Evolutionary conservation across 2,888 invertebrate genomes (phyloP).

Genomic region (Nemapogon koenigi): DNA sequence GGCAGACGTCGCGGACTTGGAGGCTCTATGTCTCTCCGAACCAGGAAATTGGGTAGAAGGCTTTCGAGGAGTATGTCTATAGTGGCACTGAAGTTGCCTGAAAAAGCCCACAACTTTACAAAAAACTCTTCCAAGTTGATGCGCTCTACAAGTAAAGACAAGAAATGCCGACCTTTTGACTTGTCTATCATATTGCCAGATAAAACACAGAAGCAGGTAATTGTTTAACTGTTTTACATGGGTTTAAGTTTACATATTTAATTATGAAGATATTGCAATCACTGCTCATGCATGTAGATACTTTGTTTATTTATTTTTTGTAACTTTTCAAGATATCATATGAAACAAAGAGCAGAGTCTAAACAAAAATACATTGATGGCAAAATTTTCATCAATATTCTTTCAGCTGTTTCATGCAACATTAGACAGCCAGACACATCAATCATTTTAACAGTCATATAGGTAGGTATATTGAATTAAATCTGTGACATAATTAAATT

Average conservation of each 20-base stretch:
- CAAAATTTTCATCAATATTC: too few species aligned
- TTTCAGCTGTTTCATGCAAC: too few species aligned
- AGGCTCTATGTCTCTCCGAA: constrained; percentile 55
- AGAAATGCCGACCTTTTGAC: constrained; percentile 65
- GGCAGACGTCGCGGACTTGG: constrained; percentile 45
- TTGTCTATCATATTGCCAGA: constrained; percentile 70
- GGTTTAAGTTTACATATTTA: too few species aligned
- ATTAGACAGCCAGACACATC: too few species aligned
- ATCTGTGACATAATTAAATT: constrained; percentile 7
- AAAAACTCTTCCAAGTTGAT: constrained; percentile 66
- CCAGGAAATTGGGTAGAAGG: constrained; percentile 56
- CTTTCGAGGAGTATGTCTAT: constrained; percentile 64
- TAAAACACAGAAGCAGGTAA: constrained; percentile 70
- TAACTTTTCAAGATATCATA: too few species aligned
- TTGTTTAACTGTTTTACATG: too few species aligned
- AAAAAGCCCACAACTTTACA: constrained; percentile 67
- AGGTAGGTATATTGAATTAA: neutral
- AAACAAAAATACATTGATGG: too few species aligned
- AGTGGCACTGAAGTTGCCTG: constrained; percentile 59
- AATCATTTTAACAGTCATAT: neutral
- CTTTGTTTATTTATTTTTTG: too few species aligned
- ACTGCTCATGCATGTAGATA: too few species aligned
- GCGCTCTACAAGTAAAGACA: constrained; percentile 61
- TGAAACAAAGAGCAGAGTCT: too few species aligned
- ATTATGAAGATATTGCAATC: too few species aligned